Percentiles rank a stretch among this genome's conserved stretches.
phyloP scores from a whole-genome alignment of 2,113 vertebrate species.

The Pedetes capensis region DNA sequence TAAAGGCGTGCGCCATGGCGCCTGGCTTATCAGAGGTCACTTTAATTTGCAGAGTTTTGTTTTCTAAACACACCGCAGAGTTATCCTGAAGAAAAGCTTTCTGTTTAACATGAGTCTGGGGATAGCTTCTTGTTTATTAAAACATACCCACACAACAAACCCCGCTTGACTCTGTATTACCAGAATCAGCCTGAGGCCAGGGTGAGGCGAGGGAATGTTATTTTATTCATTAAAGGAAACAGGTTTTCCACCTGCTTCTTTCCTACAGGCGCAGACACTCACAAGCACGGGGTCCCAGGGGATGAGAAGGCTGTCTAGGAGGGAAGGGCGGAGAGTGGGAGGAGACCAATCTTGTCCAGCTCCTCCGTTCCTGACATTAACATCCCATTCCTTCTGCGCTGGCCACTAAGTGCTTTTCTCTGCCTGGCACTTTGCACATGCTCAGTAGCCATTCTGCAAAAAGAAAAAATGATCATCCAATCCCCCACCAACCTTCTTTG shows the following conservation, averaged over 20 bases:
- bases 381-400: accelerated
- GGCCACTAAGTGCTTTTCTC: accelerated
- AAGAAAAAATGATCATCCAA: neutral
- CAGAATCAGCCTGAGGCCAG: constrained; percentile 44
- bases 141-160: neutral
- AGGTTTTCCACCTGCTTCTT: constrained; percentile 14
- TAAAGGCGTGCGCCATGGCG: no score
- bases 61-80: neutral
- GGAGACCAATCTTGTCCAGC: no score
- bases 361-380: accelerated
- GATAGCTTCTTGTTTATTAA: constrained; percentile 61
- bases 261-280: neutral
- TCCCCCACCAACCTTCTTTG: neutral
- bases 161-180: constrained; percentile 12
- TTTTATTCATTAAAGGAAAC: constrained; percentile 54
- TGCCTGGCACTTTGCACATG: neutral
- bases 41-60: neutral
- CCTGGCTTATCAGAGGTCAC: neutral
- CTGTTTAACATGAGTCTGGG: constrained; percentile 66
- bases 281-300: neutral
- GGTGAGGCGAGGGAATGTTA: neutral
- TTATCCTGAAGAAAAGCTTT: constrained; percentile 24
- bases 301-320: neutral
- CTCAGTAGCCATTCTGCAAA: neutral
- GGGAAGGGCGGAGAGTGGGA: neutral